Conservation (phyloP, 2,888 invertebrate species). For the Congeria kusceri region DNA sequence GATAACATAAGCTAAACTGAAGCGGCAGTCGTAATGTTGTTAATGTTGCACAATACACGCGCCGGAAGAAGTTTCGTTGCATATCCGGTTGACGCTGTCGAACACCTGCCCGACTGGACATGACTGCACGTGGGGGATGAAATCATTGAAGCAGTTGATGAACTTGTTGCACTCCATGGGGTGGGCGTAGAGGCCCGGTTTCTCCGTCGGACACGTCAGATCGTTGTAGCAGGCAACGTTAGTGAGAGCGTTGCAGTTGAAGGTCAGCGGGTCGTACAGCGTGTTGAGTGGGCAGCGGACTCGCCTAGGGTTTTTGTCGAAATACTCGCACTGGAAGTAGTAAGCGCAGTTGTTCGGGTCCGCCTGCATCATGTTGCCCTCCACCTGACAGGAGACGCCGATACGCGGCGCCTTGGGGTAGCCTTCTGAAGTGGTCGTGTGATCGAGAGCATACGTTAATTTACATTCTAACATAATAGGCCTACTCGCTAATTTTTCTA, state of each 20-base stretch:
- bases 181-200: slow-evolving; percentile 22
- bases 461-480: too few relatives aligned
- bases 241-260: slow-evolving; percentile 14
- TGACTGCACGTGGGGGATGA: slow-evolving; percentile 33
- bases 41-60: slow-evolving; percentile 18
- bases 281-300: slow-evolving; percentile 28
- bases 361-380: slow-evolving; percentile 32
- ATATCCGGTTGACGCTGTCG: slow-evolving; percentile 13
- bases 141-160: slow-evolving; percentile 36
- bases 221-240: slow-evolving; percentile 47
- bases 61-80: slow-evolving; percentile 9
- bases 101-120: slow-evolving; percentile 34
- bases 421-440: slow-evolving; percentile 10
- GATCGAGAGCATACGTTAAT: too few relatives aligned
- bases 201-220: slow-evolving; percentile 34
- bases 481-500: too few relatives aligned
- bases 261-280: slow-evolving; percentile 24
- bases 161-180: slow-evolving; percentile 43
- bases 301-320: slow-evolving; percentile 23
- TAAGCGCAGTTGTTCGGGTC: slow-evolving; percentile 49
- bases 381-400: slow-evolving; percentile 38
- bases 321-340: slow-evolving; percentile 40
- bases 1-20: too few relatives aligned
- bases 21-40: too few relatives aligned
- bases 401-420: slow-evolving; percentile 21